Evolutionary conservation across 2,888 invertebrate genomes (phyloP).

Genomic region (Lepetodrilus schrolli): DNA sequence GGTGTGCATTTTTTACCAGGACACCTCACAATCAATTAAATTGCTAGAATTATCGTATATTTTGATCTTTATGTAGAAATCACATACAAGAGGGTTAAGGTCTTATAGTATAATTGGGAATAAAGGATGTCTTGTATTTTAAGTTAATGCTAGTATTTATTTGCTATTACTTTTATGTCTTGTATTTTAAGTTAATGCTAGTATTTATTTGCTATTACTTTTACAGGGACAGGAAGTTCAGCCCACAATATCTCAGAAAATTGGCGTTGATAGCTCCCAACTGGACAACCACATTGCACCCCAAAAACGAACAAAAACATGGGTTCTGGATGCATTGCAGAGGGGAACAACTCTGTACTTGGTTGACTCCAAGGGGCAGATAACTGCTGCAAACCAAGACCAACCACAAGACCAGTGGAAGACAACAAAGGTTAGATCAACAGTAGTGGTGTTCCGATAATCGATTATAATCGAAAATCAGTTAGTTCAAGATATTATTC

Average conservation of each 20-base stretch:
- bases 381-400: slow-evolving; percentile 28
- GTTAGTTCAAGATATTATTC: no score
- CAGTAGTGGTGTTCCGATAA: not conserved
- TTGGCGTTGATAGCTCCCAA: not conserved
- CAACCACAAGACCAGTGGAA: not conserved
- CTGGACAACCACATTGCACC: slow-evolving; percentile 32
- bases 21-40: no score
- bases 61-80: no score
- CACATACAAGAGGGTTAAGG: no score
- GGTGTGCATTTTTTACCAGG: no score
- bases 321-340: slow-evolving; percentile 42
- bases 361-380: slow-evolving; percentile 51
- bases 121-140: no score
- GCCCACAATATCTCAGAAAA: no score
- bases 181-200: no score
- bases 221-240: not conserved
- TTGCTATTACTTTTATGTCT: not conserved
- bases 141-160: not conserved
- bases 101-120: no score
- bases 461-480: no score
- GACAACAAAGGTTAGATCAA: not conserved
- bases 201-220: not conserved
- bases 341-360: not conserved
- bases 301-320: slow-evolving; percentile 41
- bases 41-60: no score